Evolutionary conservation across 2,888 invertebrate species (phyloP).

Genomic region (Acleris emargana): DNA sequence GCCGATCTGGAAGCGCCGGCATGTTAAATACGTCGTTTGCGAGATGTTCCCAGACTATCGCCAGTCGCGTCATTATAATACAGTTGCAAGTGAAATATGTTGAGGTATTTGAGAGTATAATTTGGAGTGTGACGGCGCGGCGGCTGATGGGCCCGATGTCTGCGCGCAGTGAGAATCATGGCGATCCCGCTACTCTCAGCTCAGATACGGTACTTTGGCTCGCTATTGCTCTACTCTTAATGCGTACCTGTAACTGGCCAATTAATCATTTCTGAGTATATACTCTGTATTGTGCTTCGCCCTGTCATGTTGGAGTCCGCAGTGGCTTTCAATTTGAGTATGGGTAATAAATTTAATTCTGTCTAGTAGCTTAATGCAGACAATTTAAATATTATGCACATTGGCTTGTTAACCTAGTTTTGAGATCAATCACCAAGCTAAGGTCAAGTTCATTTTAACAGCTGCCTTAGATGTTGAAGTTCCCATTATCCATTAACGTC

Average conservation of each 20-base stretch:
- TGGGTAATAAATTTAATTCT: constrained; percentile 18
- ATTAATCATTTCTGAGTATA: constrained; percentile 68
- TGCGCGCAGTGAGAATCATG: constrained; percentile 67
- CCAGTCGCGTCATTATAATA: constrained; percentile 73
- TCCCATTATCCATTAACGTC: constrained; percentile 59
- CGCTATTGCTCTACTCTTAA: constrained; percentile 70
- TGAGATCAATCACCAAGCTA: constrained; percentile 8
- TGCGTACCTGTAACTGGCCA: constrained; percentile 73
- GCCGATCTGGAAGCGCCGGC: constrained; percentile 68
- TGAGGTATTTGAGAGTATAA: constrained; percentile 73
- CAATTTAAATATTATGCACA: not conserved
- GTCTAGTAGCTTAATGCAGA: constrained; percentile 6
- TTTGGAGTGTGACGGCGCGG: constrained; percentile 66
- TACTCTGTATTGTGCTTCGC: constrained; percentile 46
- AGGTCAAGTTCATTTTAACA: constrained; percentile 41
- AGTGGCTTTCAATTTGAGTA: constrained; percentile 25
- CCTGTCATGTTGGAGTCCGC: constrained; percentile 9
- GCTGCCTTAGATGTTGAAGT: constrained; percentile 52
- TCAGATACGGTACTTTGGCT: constrained; percentile 78
- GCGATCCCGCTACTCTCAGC: constrained; percentile 74
- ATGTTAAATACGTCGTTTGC: constrained; percentile 65
- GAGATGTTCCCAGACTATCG: constrained; percentile 76
- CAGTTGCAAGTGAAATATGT: constrained; percentile 75
- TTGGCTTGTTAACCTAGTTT: constrained; percentile 19
- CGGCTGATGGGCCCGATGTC: constrained; percentile 39